Evolutionary conservation across 1,140 invertebrate species (phyloP), one percentile per base, ranked within the genome.

Genomic region (Drosophila sturtevanti): DNA sequence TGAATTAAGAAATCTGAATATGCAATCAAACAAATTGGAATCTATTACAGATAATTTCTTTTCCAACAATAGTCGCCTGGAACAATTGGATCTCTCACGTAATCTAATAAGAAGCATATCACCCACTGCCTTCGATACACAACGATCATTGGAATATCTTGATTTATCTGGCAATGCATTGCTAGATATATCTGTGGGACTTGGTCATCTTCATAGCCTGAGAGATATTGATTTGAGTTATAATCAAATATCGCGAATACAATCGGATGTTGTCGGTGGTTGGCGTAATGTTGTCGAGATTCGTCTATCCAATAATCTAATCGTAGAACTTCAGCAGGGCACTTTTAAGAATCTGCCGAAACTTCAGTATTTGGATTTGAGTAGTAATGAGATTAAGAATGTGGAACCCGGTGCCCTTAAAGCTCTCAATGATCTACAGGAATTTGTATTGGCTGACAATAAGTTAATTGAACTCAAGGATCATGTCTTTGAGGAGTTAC

Each of bases 111-210:
- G 94, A 22, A 95, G 94, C 84, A 94, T 97, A 68, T 93, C 94
- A 0, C 93, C 94, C 4, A 93, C 93, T 1, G 94, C 94, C 12
- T 95, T 97, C 22, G 93, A 94, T 21, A 94, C 93, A 72, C 94
- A 95, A 11, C 94, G 95, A 68, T 93, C 95, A 48, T 92, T 98
- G 62, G 94, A 96, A 91, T 94, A 94, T 72, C 81, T 98, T 4
- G 95, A 96, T 89, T 93, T 96, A 55, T 96, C 97, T 4, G 94
- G 96, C 68, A 98, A 98, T 92, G 94, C 94, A 68, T 90, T 98
- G 54, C 93, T 94, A 1, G 94, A 95, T 78, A 93, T 98, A 63
- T 95, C 96, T 4, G 92, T 93, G 48, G 95, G 95, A 35, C 91
- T 97, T 62, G 94, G 95, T 48, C 94, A 94, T 68, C 92, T 97